phyloP scores from a whole-genome alignment of 2,888 invertebrate genomes.

The Endotricha flammealis region DNA sequence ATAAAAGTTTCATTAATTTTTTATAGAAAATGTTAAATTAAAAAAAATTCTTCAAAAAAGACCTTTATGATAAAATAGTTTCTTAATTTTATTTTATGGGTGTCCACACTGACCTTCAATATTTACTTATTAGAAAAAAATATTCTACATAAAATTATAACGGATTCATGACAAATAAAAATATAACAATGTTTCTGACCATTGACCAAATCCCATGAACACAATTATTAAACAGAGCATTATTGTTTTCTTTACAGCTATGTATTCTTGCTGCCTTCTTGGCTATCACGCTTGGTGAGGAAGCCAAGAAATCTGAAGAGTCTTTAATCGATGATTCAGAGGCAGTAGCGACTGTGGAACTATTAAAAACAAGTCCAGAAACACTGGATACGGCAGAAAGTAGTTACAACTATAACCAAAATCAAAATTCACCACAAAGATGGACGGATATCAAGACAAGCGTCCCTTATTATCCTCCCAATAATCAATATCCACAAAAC shows the following conservation, averaged over 20 bases:
- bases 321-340: conserved; percentile 40
- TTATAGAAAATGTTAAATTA: neutral
- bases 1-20: neutral
- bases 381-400: conserved; percentile 35
- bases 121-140: neutral
- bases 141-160: too few species aligned
- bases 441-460: conserved; percentile 13
- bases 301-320: conserved; percentile 27
- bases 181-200: too few species aligned
- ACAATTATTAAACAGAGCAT: neutral
- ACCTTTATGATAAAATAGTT: too few species aligned
- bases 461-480: conserved; percentile 14
- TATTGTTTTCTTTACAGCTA: conserved; percentile 37
- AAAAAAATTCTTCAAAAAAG: too few species aligned
- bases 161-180: too few species aligned
- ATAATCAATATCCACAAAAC: conserved; percentile 21
- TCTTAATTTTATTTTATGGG: too few species aligned
- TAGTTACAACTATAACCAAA: conserved; percentile 22
- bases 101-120: too few species aligned
- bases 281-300: conserved; percentile 51
- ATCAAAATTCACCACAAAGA: conserved; percentile 9
- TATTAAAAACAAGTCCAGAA: conserved; percentile 33
- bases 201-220: neutral
- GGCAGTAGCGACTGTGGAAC: conserved; percentile 44
- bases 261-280: conserved; percentile 44